Evolutionary conservation across 2,888 invertebrate genomes (phyloP), one percentile per base, ranked within the genome.

Genomic region (Agrochola lychnidis): DNA sequence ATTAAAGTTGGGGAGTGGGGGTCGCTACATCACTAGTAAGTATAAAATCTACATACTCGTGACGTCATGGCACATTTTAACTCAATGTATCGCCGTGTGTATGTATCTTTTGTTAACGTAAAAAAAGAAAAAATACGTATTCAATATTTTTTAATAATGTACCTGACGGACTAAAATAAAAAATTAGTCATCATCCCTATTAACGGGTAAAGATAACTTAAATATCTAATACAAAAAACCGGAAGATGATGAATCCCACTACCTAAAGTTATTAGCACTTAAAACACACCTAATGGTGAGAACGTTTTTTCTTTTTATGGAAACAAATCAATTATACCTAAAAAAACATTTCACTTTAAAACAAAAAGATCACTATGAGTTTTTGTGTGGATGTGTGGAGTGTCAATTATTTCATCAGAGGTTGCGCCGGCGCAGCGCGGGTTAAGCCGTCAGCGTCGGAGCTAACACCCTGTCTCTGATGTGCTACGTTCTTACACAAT

Each of bases 371-470:
- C 89, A 86, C 84, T 87, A 74, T 68, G 66, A 82, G 87, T 92
- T 94, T 93, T 92, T 89, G 78, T 83, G 73, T 85, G 78, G 70
- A 79, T 83, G 88, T 87, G 83, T 90, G 87, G 91, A 94, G 94
- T 92, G 94, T 95, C 95, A 95, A 96, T 95, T 96, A 95, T 94
- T 93, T 94, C 93, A 94, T 95, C 94, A 94, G 86, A 76, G 80
- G 86, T 88, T 92, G 90, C 89, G 92, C 91, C 89, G 92, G 90
- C 92, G 92, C 86, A 84, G 87, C 83, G 83, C 73, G 83, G 87
- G 87, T 75, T 84, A 80, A 86, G 75, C 48, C 81, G 75, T 82
- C 73, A 74, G 88, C 79, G 81, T 81, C 78, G 78, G 67, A 68
- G 40, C 59, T 80, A 66, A 80, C 88, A 81, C 88, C 84, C 70